A percentile compares a stretch with the other conserved stretches of the same genome.
phyloP scores from a whole-genome alignment of 2,888 invertebrate genomes.

The Calameuta filiformis region DNA sequence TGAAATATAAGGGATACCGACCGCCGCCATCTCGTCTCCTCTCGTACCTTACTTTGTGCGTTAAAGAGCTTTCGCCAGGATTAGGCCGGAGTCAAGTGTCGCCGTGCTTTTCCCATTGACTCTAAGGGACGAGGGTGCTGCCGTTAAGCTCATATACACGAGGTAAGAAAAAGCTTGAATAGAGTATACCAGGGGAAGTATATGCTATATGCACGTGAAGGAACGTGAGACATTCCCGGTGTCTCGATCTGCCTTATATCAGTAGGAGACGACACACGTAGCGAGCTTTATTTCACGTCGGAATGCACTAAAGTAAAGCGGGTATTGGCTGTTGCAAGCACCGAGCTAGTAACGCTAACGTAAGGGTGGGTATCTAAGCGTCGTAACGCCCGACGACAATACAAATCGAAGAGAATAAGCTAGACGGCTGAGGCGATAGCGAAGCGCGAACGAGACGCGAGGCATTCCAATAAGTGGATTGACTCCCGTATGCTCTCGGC shows the following conservation, averaged over 20 bases:
- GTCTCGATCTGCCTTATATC: neutral
- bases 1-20: constrained; percentile 51
- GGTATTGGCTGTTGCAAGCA: constrained; percentile 42
- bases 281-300: constrained; percentile 39
- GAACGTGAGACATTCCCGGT: neutral
- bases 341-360: constrained; percentile 31
- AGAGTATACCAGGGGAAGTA: neutral
- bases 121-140: neutral
- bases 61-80: neutral
- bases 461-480: constrained; percentile 60
- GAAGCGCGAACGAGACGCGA: constrained; percentile 45
- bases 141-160: neutral
- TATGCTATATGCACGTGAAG: neutral
- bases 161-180: neutral
- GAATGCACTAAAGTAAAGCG: constrained; percentile 41
- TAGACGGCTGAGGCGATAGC: constrained; percentile 41
- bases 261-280: neutral
- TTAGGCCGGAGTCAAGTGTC: neutral
- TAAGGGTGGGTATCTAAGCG: constrained; percentile 31
- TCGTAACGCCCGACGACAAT: constrained; percentile 48
- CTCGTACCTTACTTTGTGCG: neutral
- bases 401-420: constrained; percentile 52
- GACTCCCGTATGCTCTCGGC: constrained; percentile 48
- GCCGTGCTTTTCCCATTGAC: neutral
- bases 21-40: neutral